Percentiles rank a stretch among this genome's conserved stretches.
These are phyloP conservation scores for Drosophila willistoni DNA, from an alignment of 1,140 invertebrate species.

Conservation along the genomic window DNA sequence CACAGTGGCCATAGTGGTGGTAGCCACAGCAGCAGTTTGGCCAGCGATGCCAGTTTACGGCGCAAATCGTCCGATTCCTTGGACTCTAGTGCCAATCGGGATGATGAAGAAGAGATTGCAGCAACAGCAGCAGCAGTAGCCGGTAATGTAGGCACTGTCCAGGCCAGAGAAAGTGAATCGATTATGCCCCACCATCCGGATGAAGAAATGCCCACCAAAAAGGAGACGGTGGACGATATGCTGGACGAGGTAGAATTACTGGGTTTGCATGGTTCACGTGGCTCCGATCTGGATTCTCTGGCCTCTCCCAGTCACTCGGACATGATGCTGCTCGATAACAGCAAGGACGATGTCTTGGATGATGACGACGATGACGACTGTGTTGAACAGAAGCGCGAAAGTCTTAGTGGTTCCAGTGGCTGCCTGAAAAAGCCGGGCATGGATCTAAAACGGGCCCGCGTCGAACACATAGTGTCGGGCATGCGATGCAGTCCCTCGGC, in stretches of 20 bases:
- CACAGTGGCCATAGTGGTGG: conserved; percentile 33
- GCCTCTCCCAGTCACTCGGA: conserved; percentile 87
- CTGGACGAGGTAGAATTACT: conserved; percentile 78
- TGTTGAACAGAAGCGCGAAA: conserved; percentile 70
- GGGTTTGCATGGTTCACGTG: conserved; percentile 66
- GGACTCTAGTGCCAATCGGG: conserved; percentile 42
- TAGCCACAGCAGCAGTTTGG: conserved; percentile 57
- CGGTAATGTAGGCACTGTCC: too few relatives aligned
- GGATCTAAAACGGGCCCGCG: conserved; percentile 94
- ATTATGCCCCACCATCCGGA: neutral
- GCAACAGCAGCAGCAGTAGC: conserved; percentile 15
- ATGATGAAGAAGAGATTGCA: conserved; percentile 56
- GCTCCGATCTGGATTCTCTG: conserved; percentile 84
- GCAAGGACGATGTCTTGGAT: conserved; percentile 87
- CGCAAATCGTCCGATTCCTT: conserved; percentile 76
- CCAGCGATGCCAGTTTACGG: conserved; percentile 61
- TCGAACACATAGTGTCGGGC: conserved; percentile 96
- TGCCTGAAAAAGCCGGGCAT: conserved; percentile 82
- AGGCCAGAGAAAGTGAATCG: conserved; percentile 1
- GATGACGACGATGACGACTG: conserved; percentile 84
- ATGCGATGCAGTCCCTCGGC: conserved; percentile 93
- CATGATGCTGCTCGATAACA: conserved; percentile 85
- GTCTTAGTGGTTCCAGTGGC: neutral
- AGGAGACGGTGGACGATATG: conserved; percentile 77
- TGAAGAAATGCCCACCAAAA: conserved; percentile 64